Evolutionary conservation across 2,888 invertebrate species (phyloP), one percentile per base, ranked within the genome.

Genomic region (Rhopalosiphum nymphaeae): DNA sequence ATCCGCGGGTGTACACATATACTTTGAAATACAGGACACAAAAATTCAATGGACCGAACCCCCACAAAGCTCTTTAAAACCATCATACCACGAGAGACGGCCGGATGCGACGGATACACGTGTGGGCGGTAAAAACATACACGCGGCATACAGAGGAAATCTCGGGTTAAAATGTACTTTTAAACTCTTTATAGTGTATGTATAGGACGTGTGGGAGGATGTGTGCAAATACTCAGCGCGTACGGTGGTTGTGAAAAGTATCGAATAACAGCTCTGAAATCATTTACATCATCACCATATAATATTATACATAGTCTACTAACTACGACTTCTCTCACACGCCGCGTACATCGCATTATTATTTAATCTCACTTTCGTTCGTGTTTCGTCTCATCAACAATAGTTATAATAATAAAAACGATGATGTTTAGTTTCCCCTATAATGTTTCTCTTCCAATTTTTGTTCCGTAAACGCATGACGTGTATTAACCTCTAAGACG

Each of bases 1-100:
- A 49, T 61, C 42, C 49, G 87, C 42, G 25, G 21, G 5, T 3
- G 57, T 29, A 16, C 26, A 26, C 89, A 36, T 10, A 42, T 42
- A 61, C 90, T 3, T 67, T 26, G 49, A 44, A 42, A 16, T 13
- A 26, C 36, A 26, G 36, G 56, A 84, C 91, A 44, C 91, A 21
- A 29, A 78, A 57, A 85, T 86, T 87, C 92, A 92, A 87, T 87
- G 61, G 87, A 67, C 87, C 86, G 36, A 91, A 21, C 86, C 86
- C 9, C 36, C 26, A 84, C n/a, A 53, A 91, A 91, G 91, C 91
- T 85, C 91, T 85, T 91, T 91, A 85, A 85, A 91, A 56, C 85
- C 85, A 25, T 56, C 84, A n/a, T 42, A 49, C 53, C 7, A 29
- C 42, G 29, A 49, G 42, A 46, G n/a, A 67, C 57, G 56, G 89